Percentiles rank a stretch among this genome's conserved stretches.
Evolutionary conservation across 2,888 invertebrate species (phyloP).

Genomic region (Dolichopus griseipennis): DNA sequence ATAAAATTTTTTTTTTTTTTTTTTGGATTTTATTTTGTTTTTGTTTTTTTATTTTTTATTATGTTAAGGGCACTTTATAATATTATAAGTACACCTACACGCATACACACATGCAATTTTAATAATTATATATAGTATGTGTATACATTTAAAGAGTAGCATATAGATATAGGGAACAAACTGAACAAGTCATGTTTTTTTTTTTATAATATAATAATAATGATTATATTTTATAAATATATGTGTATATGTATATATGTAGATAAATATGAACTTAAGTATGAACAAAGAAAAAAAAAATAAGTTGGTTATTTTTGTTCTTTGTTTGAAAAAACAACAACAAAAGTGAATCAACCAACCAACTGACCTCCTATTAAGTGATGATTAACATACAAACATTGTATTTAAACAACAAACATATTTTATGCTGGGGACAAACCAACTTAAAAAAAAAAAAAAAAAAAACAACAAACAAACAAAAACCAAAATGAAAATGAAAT

Average conservation of each 20-base stretch:
- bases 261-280: no score
- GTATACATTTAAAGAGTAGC: no score
- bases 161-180: no score
- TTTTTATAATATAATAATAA: no score
- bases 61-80: neutral
- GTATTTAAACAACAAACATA: no score
- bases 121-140: no score
- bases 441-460: neutral
- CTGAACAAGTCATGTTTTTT: no score
- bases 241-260: no score
- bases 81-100: neutral
- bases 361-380: conserved; percentile 1
- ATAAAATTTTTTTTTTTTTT: neutral
- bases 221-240: no score
- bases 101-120: neutral
- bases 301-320: no score
- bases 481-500: neutral
- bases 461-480: neutral
- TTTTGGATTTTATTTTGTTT: neutral
- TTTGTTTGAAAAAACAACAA: no score
- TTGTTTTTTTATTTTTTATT: neutral
- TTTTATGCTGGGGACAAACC: neutral
- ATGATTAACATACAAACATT: neutral
- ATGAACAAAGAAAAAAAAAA: no score
- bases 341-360: neutral